These are phyloP conservation scores for Coturnix japonica DNA, from an alignment of 2,113 vertebrate species.

Conservation along the genomic window DNA sequence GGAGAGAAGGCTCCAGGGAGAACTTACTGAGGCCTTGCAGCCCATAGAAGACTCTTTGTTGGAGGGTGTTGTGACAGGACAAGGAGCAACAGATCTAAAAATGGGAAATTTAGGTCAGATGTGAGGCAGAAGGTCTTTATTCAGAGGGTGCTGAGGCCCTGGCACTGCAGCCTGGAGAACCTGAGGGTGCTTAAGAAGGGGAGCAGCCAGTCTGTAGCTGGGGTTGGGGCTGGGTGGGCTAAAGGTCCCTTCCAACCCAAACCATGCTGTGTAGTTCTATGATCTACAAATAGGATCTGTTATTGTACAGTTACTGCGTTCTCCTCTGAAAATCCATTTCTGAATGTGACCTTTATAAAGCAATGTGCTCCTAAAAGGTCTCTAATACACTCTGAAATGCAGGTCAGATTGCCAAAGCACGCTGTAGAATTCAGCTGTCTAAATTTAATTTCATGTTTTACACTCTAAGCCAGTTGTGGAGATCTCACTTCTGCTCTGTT, in stretches of 20 bases:
- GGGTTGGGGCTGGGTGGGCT: too few species aligned
- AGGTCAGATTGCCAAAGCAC: neutral
- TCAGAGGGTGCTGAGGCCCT: too few species aligned
- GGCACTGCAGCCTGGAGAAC: too few species aligned
- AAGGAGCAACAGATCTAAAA: neutral
- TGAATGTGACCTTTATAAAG: neutral
- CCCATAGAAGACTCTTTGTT: neutral
- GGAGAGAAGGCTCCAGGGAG: too few species aligned
- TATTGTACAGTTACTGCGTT: neutral
- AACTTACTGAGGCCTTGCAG: too few species aligned
- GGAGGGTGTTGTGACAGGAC: neutral
- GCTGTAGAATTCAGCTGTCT: neutral
- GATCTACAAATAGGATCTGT: neutral
- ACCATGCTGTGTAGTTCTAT: neutral
- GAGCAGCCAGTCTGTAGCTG: too few species aligned
- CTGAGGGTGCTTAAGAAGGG: too few species aligned
- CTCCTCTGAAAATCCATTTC: neutral
- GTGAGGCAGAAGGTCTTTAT: neutral
- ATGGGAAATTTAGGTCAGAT: neutral
- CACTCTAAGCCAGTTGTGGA: neutral
- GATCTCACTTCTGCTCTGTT: neutral
- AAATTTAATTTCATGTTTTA: neutral
- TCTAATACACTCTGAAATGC: neutral
- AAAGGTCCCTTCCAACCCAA: neutral
- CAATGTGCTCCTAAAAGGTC: neutral